phyloP scores from a whole-genome alignment of 2,888 invertebrate genomes.

The Leptopilina drosophilae region DNA sequence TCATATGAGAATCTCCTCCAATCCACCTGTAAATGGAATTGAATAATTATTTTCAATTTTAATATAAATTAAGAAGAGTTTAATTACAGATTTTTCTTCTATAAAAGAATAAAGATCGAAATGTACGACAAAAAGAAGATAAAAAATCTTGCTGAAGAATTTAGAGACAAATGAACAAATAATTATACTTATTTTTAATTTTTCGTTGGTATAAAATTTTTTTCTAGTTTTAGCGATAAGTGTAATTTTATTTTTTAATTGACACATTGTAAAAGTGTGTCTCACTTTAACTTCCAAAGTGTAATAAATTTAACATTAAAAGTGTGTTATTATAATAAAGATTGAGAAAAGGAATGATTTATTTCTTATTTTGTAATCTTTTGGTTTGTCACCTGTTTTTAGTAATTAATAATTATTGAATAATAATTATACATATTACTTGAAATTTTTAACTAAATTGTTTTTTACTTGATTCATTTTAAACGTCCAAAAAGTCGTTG shows the following conservation, averaged over 20 bases:
- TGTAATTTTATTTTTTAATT: not conserved
- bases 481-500: too few relatives aligned
- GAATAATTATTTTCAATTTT: constrained; percentile 59
- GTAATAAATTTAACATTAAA: constrained; percentile 3
- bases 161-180: not conserved
- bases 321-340: constrained; percentile 27
- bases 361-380: too few relatives aligned
- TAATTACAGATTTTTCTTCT: not conserved
- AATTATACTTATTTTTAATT: constrained; percentile 31
- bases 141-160: not conserved
- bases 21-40: constrained; percentile 68
- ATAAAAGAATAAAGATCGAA: not conserved
- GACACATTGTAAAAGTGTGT: constrained; percentile 41
- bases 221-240: not conserved
- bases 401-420: too few relatives aligned
- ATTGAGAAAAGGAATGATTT: not conserved
- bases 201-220: not conserved
- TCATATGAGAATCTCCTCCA: constrained; percentile 62
- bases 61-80: constrained; percentile 3
- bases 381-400: too few relatives aligned
- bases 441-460: too few relatives aligned
- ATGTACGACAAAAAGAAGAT: not conserved
- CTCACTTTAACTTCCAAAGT: constrained; percentile 2
- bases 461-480: too few relatives aligned
- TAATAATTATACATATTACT: too few relatives aligned